Evolutionary conservation across 2,888 invertebrate species (phyloP), one percentile per base, ranked within the genome.

Genomic region (Ecliptopera silaceata): DNA sequence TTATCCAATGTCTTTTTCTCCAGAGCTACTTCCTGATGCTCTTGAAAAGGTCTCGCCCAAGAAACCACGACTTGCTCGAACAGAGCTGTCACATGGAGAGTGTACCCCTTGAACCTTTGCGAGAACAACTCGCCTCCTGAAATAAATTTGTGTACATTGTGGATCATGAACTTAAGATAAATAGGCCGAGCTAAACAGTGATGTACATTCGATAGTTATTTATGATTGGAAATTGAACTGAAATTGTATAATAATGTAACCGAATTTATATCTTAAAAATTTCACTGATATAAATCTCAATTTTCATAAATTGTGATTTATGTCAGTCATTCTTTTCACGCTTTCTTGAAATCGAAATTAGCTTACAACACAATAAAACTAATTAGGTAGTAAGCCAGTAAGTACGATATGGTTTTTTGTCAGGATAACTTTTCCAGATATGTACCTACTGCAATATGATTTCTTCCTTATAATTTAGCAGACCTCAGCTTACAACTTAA

Each of bases 1-100:
- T 97, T 97, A 89, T 97, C 95, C 56, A 96, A 91, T 64, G 96
- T 93, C 74, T 94, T 93, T 57, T 93, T 94, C 49, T 91, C 91
- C 56, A 96, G 88, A 59, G 92, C 93, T 43, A 94, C 94, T 78
- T 95, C 95, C 61, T 92, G 84, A 49, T 82, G 88, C 65, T 76
- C 71, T 77, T 90, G 88, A 68, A 88, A 90, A 42, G 93, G 92
- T 59, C 92, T 85, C 72, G 92, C 90, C 82, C 94, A 89, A 41
- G 93, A 92, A 63, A 93, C 91, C 75, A 92, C 92, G 71, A 94
- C 90, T 72, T 92, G 91, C 74, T 93, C 93, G 75, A 86, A 88
- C 69, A 93, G 84, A 64, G 94, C 93, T 55, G 92, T 92, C 81
- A 94, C 92, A 81, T 92, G 92, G 64, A 94, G 81, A 55, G 93